Conservation (phyloP, 2,113 vertebrate species). For the Callocephalon fimbriatum region DNA sequence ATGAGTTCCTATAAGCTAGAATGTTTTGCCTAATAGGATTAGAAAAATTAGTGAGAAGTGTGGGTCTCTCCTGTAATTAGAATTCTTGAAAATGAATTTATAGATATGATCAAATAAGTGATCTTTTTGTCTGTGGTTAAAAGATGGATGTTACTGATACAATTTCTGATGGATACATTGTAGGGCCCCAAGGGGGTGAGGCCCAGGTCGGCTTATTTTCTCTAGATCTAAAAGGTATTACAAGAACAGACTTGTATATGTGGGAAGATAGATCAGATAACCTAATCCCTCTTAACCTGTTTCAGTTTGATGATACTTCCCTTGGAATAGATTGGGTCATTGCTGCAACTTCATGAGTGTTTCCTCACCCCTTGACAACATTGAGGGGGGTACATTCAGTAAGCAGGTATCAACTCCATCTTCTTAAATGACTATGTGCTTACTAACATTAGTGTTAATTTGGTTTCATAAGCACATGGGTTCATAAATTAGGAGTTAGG, state of each 20-base stretch:
- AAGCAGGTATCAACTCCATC: background rate
- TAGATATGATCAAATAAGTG: background rate
- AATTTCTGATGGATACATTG: background rate
- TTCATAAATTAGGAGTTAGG: background rate
- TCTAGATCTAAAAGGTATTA: background rate
- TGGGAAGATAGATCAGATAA: background rate
- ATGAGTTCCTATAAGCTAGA: background rate
- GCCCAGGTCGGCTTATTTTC: background rate
- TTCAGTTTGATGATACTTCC: background rate
- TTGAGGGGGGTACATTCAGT: fast-evolving
- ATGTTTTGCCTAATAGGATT: background rate
- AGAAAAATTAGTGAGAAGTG: background rate
- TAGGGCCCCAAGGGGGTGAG: background rate
- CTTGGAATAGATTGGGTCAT: background rate
- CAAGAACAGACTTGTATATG: background rate
- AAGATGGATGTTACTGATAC: background rate
- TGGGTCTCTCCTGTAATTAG: background rate
- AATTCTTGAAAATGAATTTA: background rate
- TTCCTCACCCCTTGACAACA: background rate
- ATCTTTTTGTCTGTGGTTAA: background rate
- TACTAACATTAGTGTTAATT: background rate
- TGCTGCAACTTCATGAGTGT: background rate
- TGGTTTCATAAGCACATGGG: background rate
- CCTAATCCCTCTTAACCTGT: background rate
- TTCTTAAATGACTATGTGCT: background rate